Conservation (phyloP, 2,113 vertebrate species). For the Platanista minor region DNA sequence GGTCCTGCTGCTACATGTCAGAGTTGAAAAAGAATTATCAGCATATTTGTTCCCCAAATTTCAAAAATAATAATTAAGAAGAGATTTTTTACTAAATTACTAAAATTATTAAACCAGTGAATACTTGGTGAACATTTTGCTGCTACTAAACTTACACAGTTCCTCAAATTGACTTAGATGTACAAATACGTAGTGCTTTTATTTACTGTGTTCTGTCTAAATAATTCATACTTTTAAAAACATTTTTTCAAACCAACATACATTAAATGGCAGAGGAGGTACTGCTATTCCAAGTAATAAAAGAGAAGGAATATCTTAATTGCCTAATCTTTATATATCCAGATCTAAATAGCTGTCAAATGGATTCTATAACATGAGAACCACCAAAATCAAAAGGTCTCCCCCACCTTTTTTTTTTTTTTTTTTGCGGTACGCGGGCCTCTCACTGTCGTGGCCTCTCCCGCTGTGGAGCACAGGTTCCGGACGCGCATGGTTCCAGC, state of each 20-base stretch:
- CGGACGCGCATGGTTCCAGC: too few species aligned
- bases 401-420: neutral
- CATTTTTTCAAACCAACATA: neutral
- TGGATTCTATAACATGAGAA: neutral
- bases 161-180: neutral
- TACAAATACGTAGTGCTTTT: neutral
- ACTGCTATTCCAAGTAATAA: neutral
- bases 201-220: neutral
- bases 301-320: neutral
- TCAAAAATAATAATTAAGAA: neutral
- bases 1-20: slow-evolving; percentile 18
- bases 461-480: too few species aligned
- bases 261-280: neutral
- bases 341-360: slow-evolving; percentile 12
- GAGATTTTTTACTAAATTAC: neutral
- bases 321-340: neutral
- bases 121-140: neutral
- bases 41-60: slow-evolving; percentile 55
- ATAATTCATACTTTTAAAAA: neutral
- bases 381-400: neutral
- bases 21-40: slow-evolving; percentile 68
- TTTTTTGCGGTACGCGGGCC: too few species aligned
- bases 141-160: neutral
- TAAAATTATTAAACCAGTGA: neutral
- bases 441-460: too few species aligned